Evolutionary conservation across 2,113 vertebrate species (phyloP).

Genomic region (Elaphurus davidianus): DNA sequence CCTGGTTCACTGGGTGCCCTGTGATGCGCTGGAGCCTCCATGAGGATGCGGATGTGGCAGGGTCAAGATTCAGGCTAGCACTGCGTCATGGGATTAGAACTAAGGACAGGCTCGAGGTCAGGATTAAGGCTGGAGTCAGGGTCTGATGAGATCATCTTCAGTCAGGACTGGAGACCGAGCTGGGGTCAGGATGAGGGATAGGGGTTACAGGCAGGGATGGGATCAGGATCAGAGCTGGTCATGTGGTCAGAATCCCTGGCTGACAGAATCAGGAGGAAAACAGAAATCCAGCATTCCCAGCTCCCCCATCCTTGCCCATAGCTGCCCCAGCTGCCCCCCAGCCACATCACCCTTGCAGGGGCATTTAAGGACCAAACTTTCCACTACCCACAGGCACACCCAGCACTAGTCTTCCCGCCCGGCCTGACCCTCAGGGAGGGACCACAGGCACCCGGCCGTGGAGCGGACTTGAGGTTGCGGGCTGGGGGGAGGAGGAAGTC

Average conservation of each 20-base stretch:
- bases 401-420: constrained; percentile 52
- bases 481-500: constrained; percentile 67
- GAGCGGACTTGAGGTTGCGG: constrained; percentile 72
- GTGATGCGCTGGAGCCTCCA: rapidly evolving
- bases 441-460: constrained; percentile 65
- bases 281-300: not conserved
- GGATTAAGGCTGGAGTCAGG: not conserved
- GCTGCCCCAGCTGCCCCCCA: not conserved
- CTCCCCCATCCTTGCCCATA: not conserved
- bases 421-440: constrained; percentile 65
- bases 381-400: constrained; percentile 68
- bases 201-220: not conserved
- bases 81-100: not conserved
- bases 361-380: constrained; percentile 65
- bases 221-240: not conserved
- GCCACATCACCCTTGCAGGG: not conserved
- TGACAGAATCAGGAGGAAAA: not conserved
- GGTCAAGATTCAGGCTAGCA: not conserved
- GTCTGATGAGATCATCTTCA: not conserved
- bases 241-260: not conserved
- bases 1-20: not conserved
- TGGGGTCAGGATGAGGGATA: not conserved
- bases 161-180: not conserved
- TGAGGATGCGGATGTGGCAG: not conserved
- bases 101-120: not conserved